A percentile compares a stretch with the other conserved stretches of the same genome.
These are phyloP conservation scores for Venustaconcha ellipsiformis DNA, from an alignment of 1,140 invertebrate species.

Conservation along the genomic window DNA sequence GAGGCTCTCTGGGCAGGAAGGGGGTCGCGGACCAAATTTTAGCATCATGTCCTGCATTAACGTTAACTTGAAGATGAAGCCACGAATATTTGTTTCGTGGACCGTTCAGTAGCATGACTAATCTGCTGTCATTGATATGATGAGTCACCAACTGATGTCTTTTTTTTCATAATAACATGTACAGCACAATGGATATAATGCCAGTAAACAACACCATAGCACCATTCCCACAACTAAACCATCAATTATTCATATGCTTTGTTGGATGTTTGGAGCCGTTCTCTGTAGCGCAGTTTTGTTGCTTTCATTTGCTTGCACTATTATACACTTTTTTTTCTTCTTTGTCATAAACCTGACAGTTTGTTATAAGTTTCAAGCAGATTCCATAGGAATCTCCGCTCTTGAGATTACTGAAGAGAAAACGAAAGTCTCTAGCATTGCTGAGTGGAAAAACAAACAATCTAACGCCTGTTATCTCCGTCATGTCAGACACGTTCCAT, in stretches of 20 bases:
- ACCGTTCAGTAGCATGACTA: conserved; percentile 21
- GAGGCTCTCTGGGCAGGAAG: neutral
- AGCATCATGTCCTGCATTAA: conserved; percentile 14
- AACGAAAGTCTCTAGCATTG: too few species aligned
- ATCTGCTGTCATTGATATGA: conserved; percentile 27
- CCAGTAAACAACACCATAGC: conserved; percentile 21
- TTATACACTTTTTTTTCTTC: neutral
- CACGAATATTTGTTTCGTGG: conserved; percentile 2
- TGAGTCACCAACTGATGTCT: neutral
- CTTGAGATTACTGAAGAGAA: too few species aligned
- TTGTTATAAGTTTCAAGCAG: conserved; percentile 9
- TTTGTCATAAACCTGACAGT: neutral
- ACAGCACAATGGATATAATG: conserved; percentile 46
- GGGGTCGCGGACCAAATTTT: conserved; percentile 1
- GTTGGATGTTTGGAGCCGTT: neutral
- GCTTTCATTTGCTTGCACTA: neutral
- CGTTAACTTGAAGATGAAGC: conserved; percentile 11
- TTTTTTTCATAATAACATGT: neutral
- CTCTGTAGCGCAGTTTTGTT: neutral
- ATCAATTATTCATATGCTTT: conserved; percentile 37
- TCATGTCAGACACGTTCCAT: neutral
- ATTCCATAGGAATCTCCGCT: neutral
- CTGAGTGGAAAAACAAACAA: too few species aligned
- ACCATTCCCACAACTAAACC: conserved; percentile 37
- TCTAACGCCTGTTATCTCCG: too few species aligned